A percentile compares a stretch with the other conserved stretches of the same genome.
These are phyloP conservation scores for Gavialis gangeticus DNA, from an alignment of 2,113 vertebrate genomes.

Conservation along the genomic window DNA sequence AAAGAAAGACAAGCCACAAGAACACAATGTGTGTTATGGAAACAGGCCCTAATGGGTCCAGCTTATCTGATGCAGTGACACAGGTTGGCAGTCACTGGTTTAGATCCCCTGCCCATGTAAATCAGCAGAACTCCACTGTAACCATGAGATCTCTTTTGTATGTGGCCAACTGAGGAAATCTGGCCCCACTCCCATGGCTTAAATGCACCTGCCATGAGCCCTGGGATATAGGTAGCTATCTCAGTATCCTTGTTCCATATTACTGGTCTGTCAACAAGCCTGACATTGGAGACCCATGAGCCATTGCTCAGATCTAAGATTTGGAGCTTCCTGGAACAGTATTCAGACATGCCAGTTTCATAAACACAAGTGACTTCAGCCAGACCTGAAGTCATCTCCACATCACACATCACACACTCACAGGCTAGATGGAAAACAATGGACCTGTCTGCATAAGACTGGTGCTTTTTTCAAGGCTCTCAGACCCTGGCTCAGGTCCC, in stretches of 20 bases:
- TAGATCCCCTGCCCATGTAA: no score
- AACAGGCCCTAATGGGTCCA: no score
- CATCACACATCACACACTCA: not conserved
- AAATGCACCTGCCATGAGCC: not conserved
- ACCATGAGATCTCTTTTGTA: no score
- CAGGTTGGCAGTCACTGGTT: no score
- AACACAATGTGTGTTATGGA: no score
- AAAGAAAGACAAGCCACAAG: no score
- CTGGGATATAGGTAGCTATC: not conserved
- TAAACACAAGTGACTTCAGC: not conserved
- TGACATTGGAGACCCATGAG: not conserved
- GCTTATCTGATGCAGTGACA: no score
- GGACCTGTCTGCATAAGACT: no score
- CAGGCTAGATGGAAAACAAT: accelerated
- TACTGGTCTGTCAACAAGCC: not conserved
- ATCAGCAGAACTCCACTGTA: no score
- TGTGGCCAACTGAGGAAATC: accelerated
- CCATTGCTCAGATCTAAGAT: no score
- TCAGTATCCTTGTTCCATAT: not conserved
- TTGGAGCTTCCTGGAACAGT: not conserved
- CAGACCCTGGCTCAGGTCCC: not conserved
- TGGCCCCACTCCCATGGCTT: accelerated
- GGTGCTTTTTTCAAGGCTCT: not conserved
- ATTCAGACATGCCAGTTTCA: not conserved
- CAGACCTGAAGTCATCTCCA: not conserved